These are phyloP conservation scores for Glyphotaelius pellucidus DNA, from an alignment of 2,888 invertebrate species.

Conservation along the genomic window DNA sequence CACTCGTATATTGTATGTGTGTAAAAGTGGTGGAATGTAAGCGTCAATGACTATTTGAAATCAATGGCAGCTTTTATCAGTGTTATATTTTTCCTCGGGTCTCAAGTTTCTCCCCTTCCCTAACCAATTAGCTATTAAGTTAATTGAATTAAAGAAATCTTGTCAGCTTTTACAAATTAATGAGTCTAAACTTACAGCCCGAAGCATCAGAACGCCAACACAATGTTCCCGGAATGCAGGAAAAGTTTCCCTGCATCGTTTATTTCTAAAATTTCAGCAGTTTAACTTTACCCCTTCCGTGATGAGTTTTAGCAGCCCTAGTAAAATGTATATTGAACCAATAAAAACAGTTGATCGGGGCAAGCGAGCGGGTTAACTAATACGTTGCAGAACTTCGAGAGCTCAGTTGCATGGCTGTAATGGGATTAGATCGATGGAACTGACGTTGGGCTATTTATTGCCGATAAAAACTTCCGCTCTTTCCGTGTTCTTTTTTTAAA, in stretches of 20 bases:
- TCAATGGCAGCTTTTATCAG: not conserved
- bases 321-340: not conserved
- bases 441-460: slow-evolving; percentile 21
- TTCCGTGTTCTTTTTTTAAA: slow-evolving; percentile 15
- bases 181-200: not conserved
- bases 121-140: not conserved
- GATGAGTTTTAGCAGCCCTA: not conserved
- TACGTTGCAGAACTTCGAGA: slow-evolving; percentile 32
- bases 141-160: not conserved
- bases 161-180: not conserved
- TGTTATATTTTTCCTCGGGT: not conserved
- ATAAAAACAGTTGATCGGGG: slow-evolving; percentile 32
- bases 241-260: not conserved
- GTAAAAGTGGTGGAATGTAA: not conserved
- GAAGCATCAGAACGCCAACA: not conserved
- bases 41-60: not conserved
- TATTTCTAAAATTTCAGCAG: not conserved
- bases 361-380: not conserved
- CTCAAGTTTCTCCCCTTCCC: not conserved
- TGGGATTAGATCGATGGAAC: slow-evolving; percentile 18
- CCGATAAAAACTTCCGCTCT: not conserved
- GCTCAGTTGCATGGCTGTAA: slow-evolving; percentile 16
- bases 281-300: not conserved
- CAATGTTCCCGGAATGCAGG: not conserved
- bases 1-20: not conserved